Conservation (phyloP, 2,113 vertebrate genomes). For the Carassius gibelio region DNA sequence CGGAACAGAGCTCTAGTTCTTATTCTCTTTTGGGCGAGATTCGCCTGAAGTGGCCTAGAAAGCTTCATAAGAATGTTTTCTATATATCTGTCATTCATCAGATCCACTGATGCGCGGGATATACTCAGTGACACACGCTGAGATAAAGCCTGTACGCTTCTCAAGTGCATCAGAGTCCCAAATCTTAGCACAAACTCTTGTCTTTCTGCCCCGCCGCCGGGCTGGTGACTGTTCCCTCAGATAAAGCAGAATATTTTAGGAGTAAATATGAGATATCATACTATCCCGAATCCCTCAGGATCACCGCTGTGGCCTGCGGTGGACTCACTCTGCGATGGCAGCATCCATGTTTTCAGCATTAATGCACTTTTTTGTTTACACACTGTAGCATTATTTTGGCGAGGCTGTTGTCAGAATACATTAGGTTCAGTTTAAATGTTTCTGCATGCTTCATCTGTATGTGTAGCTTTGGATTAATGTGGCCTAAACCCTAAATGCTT, state of each 20-base stretch:
- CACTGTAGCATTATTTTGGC: not conserved
- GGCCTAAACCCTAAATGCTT: not conserved
- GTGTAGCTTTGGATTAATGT: conserved; percentile 16
- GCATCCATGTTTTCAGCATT: not conserved
- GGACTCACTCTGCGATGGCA: not conserved
- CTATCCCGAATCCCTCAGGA: not conserved
- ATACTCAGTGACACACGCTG: conserved; percentile 1
- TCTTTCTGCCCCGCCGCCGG: not conserved
- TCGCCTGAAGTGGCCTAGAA: conserved; percentile 22
- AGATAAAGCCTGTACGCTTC: not conserved
- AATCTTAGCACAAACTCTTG: not conserved
- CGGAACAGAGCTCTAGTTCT: not conserved
- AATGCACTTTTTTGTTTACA: not conserved
- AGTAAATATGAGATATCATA: conserved; percentile 1
- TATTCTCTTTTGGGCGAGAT: not conserved
- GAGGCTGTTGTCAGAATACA: not conserved
- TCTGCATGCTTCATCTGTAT: conserved; percentile 3
- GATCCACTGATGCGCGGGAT: not conserved
- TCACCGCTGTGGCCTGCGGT: not conserved
- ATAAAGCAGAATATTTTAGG: conserved; percentile 22
- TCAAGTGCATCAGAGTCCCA: not conserved
- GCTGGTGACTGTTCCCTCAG: not conserved
- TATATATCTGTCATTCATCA: conserved; percentile 13
- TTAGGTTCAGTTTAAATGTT: conserved; percentile 7
- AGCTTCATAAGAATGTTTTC: conserved; percentile 6